A percentile compares a stretch with the other conserved stretches of the same genome.
These are phyloP conservation scores for Procavia capensis DNA, from an alignment of 2,113 vertebrate genomes.

Conservation along the genomic window DNA sequence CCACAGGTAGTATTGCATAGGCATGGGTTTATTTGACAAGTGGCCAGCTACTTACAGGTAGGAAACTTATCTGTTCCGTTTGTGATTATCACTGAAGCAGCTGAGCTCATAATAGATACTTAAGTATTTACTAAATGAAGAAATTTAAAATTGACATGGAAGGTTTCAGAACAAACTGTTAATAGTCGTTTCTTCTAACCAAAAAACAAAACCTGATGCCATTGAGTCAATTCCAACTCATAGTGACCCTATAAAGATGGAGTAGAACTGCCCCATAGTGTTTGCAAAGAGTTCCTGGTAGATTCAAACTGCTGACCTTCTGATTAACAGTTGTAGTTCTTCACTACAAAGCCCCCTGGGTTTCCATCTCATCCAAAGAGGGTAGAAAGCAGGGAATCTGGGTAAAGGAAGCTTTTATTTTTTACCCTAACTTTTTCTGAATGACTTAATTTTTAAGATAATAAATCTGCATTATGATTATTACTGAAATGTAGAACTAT, in stretches of 20 bases:
- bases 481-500: neutral
- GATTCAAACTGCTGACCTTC: no score
- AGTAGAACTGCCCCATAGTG: no score
- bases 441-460: slow-evolving; percentile 21
- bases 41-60: neutral
- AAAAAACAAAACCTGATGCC: no score
- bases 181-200: neutral
- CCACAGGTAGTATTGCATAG: neutral
- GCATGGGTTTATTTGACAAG: neutral
- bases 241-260: no score
- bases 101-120: neutral
- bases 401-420: neutral
- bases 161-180: neutral
- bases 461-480: neutral
- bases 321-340: no score
- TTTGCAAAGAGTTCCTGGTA: no score
- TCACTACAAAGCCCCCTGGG: no score
- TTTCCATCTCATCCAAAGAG: neutral
- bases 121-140: neutral
- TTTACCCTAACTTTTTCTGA: neutral
- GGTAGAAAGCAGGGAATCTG: neutral
- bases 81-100: neutral
- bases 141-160: neutral
- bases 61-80: neutral
- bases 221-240: no score